phyloP scores from a whole-genome alignment of 2,888 invertebrate species.

The Bombylius major region DNA sequence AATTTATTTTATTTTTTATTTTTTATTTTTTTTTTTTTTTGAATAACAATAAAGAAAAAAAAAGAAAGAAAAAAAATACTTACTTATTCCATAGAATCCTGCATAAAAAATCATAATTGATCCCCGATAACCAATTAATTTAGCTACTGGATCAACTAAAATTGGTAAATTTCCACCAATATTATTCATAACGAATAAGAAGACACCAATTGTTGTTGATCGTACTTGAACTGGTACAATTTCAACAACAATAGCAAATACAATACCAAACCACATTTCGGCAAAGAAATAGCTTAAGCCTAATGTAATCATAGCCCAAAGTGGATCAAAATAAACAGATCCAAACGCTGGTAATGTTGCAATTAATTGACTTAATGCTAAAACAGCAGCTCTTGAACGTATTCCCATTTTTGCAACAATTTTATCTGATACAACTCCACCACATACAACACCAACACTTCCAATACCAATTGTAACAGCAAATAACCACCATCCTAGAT shows the following conservation, averaged over 20 bases:
- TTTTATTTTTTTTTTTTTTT: background rate
- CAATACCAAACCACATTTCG: constrained; percentile 91
- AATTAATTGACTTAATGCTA: constrained; percentile 71
- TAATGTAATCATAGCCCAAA: constrained; percentile 76
- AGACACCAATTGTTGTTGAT: constrained; percentile 75
- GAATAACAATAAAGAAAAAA: background rate
- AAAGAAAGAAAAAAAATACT: constrained; percentile 34
- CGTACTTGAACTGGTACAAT: constrained; percentile 70
- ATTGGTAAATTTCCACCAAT: constrained; percentile 83
- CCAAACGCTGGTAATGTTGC: constrained; percentile 78
- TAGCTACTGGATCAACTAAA: constrained; percentile 72
- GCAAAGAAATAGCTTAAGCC: constrained; percentile 85
- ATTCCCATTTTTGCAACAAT: constrained; percentile 80
- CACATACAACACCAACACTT: constrained; percentile 52
- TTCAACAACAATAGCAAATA: constrained; percentile 81
- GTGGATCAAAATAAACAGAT: constrained; percentile 66
- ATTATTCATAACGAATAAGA: constrained; percentile 87
- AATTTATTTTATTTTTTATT: background rate
- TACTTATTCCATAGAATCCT: constrained; percentile 75
- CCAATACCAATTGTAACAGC: constrained; percentile 76
- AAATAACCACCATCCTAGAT: constrained; percentile 83
- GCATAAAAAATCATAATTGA: constrained; percentile 80
- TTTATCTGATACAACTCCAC: constrained; percentile 70
- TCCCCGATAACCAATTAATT: constrained; percentile 68
- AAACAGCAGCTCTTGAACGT: constrained; percentile 61